Evolutionary conservation across 2,113 vertebrate genomes (phyloP), one percentile per base, ranked within the genome.

Genomic region (Pogonocichla stellata): DNA sequence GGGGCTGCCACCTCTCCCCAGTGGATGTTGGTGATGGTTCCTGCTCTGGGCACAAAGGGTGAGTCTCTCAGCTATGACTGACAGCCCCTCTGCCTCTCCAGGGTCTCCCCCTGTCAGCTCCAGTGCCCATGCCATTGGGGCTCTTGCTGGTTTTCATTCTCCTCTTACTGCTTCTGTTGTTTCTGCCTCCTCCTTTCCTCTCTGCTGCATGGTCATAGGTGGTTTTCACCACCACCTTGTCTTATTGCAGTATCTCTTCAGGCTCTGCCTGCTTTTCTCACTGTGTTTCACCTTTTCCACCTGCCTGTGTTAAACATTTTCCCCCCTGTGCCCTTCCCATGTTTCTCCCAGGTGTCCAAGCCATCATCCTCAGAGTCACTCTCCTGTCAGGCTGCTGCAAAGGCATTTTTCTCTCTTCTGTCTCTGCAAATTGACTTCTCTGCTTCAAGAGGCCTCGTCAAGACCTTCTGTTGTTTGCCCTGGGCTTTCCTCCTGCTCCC

Each of bases 351-450:
- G 17, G 8, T 89, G 70, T 78, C 69, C 67, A 70, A 50, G 58
- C 38, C 64, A 6, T 61, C 42, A 15, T 23, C 34, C 56, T 82
- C 17, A 33, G 58, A 86, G 60, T 36, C 33, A 8, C 16, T 48
- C 33, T 89, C 65, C 65, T 71, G 47, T 70, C 18, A 3, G 15
- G 56, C 72, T 86, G 34, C 60, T 70, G 34, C 43, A 58, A 54
- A 82, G 58, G 10, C 6, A 1, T 36, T 88, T 86, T 77, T 61
- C 31, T 62, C 56, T 83, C 40, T 67, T 77, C 60, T 62, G 26
- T 66, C 75, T 92, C 86, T 88, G 50, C 56, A 85, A 58, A 91
- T 70, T 66, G 47, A 19, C 29, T 86, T 75, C 38, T 65, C 29
- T 86, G 16, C 50, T 88, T 92, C 53, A 67, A 88, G 77, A 70